phyloP scores from a whole-genome alignment of 1,140 invertebrate genomes.

The Meloidogyne exigua region DNA sequence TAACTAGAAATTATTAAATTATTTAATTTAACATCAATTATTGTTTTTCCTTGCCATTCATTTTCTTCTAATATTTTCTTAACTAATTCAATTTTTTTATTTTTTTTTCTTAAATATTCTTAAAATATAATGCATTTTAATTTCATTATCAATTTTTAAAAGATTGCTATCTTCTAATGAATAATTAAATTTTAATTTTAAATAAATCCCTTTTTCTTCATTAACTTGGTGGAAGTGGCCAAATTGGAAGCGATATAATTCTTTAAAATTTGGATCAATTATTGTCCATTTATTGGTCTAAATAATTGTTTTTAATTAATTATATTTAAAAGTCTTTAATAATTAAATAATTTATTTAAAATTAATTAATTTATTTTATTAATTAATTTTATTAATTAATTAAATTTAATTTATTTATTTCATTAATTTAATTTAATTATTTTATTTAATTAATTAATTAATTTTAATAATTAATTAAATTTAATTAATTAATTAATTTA shows the following conservation, averaged over 20 bases:
- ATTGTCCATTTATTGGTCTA: background rate
- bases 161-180: background rate
- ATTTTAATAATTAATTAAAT: too few relatives aligned
- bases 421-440: too few relatives aligned
- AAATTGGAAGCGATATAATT: background rate
- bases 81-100: slow-evolving; percentile 2
- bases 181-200: background rate
- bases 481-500: background rate
- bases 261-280: background rate
- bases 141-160: background rate
- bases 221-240: background rate
- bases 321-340: too few relatives aligned
- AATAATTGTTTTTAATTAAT: background rate
- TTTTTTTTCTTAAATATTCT: background rate
- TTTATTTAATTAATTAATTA: too few relatives aligned
- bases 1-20: background rate
- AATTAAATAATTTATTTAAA: too few relatives aligned
- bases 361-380: too few relatives aligned
- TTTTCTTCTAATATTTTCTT: background rate
- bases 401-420: too few relatives aligned
- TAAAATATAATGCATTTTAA: background rate
- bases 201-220: background rate
- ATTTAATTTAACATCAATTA: background rate
- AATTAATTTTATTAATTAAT: too few relatives aligned
- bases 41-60: background rate